phyloP scores from a whole-genome alignment of 2,888 invertebrate genomes.

The Epicampocera succincta region DNA sequence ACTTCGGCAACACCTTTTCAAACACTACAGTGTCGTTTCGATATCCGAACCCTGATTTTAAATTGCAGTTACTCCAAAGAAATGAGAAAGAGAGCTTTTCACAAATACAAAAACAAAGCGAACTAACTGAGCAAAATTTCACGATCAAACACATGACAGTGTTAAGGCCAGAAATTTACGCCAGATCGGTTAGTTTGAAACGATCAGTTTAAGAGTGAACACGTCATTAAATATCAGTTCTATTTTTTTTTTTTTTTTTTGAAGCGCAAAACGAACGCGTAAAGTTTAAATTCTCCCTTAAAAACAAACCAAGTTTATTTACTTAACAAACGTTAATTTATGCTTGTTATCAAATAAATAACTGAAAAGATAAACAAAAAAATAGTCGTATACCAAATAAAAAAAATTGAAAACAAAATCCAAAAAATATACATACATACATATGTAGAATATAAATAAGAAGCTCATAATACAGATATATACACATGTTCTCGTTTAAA shows the following conservation, averaged over 20 bases:
- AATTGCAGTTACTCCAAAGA: constrained; percentile 9
- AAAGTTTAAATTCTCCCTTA: constrained; percentile 10
- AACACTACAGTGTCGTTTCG: too few species aligned
- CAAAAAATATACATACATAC: too few species aligned
- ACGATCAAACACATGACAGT: constrained; percentile 46
- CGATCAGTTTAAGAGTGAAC: constrained; percentile 49
- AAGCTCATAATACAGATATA: constrained; percentile 4
- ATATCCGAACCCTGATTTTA: constrained; percentile 48
- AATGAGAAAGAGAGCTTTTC: constrained; percentile 43
- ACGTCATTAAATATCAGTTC: not conserved
- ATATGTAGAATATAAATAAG: too few species aligned
- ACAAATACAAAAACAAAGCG: constrained; percentile 7
- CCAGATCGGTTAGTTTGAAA: constrained; percentile 58
- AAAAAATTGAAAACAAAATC: too few species aligned
- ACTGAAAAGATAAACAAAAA: constrained; percentile 44
- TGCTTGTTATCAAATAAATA: constrained; percentile 49
- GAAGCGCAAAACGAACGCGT: constrained; percentile 44
- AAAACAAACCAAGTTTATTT: constrained; percentile 14
- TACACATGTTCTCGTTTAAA: not conserved
- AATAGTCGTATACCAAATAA: constrained; percentile 50
- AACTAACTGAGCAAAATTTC: constrained; percentile 45
- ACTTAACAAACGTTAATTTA: not conserved
- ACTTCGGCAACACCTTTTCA: too few species aligned
- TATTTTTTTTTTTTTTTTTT: not conserved
- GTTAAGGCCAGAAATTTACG: constrained; percentile 33